Evolutionary conservation across 2,797 vertebrate genomes (phyloP), one percentile per base, ranked within the genome.

Genomic region (Sebastiscus tertius): DNA sequence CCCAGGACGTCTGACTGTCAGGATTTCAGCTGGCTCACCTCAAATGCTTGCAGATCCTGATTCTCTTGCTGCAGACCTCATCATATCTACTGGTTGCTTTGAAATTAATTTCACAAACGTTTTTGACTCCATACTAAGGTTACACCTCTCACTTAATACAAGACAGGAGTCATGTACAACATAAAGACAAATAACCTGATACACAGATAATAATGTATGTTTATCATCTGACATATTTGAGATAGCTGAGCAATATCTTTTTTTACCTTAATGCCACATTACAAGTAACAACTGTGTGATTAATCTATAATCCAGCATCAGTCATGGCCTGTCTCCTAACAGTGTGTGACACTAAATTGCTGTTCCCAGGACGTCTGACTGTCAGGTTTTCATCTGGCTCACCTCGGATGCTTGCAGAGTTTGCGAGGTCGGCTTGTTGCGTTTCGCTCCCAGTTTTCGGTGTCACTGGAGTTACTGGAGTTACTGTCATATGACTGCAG

Each of bases 401-500:
- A 98, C 97, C 97, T 97, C 95, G 96, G 95, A 93, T 96, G 95
- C 91, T 96, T 97, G 96, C 93, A 97, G 95, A 97, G 95, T 94
- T 97, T 97, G 94, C 96, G 96, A 94, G 97, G 97, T 96, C 97
- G 96, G 95, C 94, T 97, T 91, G 95, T 95, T 89, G 96, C 93
- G 94, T 96, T 97, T 94, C 90, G 94, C 93, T 97, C 97, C 95
- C 97, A 97, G 93, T 97, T 98, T 95, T 98, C 97, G 89, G 96
- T 96, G 94, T 98, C 97, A 92, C 97, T 98, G 95, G 97, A 97
- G 96, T 98, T 97, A 96, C 97, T 97, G 94, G 97, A 97, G 96
- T 98, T 97, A 96, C 97, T 97, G 94, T 98, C 97, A 97, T 97
- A 97, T 95, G 97, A 96, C 94, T 96, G 97, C 95, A 96, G 95